These are phyloP conservation scores for Urocolius indicus DNA, from an alignment of 2,113 vertebrate species.

Conservation along the genomic window DNA sequence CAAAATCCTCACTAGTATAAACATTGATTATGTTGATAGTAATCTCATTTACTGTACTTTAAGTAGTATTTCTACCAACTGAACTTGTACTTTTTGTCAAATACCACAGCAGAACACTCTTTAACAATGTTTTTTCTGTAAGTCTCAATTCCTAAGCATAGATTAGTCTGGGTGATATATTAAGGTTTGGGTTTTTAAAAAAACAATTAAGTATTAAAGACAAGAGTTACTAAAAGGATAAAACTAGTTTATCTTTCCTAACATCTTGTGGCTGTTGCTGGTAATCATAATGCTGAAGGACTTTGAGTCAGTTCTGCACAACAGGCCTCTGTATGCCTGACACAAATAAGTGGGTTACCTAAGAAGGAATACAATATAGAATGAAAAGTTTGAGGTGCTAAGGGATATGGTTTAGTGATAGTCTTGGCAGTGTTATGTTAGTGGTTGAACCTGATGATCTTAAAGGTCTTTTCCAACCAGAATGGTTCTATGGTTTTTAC, in stretches of 20 bases:
- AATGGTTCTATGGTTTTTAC: not conserved
- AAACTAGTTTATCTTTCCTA: not conserved
- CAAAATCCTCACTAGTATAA: not conserved
- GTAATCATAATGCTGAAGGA: not conserved
- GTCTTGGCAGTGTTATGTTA: too few relatives aligned
- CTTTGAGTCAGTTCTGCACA: not conserved
- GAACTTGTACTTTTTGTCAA: not conserved
- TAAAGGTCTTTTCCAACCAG: too few relatives aligned
- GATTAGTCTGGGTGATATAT: not conserved
- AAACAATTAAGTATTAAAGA: not conserved
- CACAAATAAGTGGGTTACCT: not conserved
- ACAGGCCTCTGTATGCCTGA: fast-evolving
- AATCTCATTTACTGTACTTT: not conserved
- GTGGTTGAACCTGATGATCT: too few relatives aligned
- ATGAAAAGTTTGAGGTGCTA: not conserved
- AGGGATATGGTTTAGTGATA: too few relatives aligned
- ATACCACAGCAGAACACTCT: not conserved
- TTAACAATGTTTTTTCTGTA: not conserved
- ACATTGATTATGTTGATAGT: not conserved
- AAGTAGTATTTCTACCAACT: not conserved
- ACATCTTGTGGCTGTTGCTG: not conserved
- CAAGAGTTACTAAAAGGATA: not conserved
- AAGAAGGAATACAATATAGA: not conserved
- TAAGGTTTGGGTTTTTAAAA: not conserved
- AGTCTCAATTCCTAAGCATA: not conserved